Evolutionary conservation across 2,797 vertebrate genomes (phyloP), one percentile per base, ranked within the genome.

Genomic region (Sternotherus odoratus): DNA sequence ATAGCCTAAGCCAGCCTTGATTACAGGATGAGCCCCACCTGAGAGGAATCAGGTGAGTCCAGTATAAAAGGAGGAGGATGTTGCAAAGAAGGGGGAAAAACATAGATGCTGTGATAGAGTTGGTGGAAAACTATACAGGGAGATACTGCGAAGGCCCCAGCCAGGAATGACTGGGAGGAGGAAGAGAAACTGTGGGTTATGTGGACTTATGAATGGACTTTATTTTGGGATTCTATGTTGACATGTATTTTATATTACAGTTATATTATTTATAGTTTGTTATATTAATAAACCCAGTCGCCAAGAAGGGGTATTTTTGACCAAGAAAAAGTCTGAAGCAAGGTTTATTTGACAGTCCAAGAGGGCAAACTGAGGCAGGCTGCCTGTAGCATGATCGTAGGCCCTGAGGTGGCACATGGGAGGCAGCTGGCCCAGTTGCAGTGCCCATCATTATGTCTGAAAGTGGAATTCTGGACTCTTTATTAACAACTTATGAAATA

Each of bases 381-480:
- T 39, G n/a, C 10, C n/a, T 36, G 8, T 39, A 23, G n/a, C 8
- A 3, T 23, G 19, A 69, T 69, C 9, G 10, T 69, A 69, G 19
- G 66, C 5, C 66, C 19, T 69, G n/a, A 69, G 66, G 66, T 5
- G 21, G 66, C n/a, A 36, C 9, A 5, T 23, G 19, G 63, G 66
- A 69, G 19, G 66, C 66, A 39, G 36, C 36, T 12, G n/a, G 36
- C 21, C n/a, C 11, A 69, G 8, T 69, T 23, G 19, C 19, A 39
- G 66, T 69, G 66, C 21, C 36, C 66, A 3, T 69, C 66, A 69
- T 39, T 24, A 46, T 43, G 72, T 30, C 60, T 88, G 8, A n/a
- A 78, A 69, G 50, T 78, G 69, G 33, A 72, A 84, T 43, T n/a
- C n/a, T 23, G 15, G 7, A 92, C 79, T 0, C 4, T 0, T 0